Base-by-base conservation (phyloP, 2,113 vertebrate genomes). In the Pelusios castaneus region DNA sequence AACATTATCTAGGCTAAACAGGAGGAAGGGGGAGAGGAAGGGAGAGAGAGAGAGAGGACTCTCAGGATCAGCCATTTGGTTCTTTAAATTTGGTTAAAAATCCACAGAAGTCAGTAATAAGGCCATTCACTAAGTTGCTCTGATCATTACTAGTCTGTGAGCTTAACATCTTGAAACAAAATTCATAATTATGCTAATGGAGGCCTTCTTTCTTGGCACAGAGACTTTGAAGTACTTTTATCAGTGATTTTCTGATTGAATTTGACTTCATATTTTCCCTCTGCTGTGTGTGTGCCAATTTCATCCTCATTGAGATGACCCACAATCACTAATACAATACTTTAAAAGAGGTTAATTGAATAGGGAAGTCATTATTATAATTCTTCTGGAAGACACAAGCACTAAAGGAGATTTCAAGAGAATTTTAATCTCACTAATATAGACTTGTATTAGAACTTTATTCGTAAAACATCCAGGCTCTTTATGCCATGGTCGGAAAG, bases 321-420 rank as follows among this genome's bases (percentile, higher is more conserved):
- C 67, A 90, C 41, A 91, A 77, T 83, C 78, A 89, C 31, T 80
- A 90, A 73, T 63, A 88, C 1, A 82, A 49, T 86, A 87, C 25
- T 96, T 94, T 70, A 93, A 88, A 95, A 93, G 21, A 87, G 76
- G 43, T 95, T 95, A 96, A 96, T 89, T 91, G 85, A 92, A 87
- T 67, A 87, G 2, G 16, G 34, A 95, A 91, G 41, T 63, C 63
- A 84, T 92, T 78, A 89, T 91, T 75, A 58, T 80, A 86, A 92
- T 96, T 94, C 88, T 93, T 96, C 41, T 47, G 87, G 70, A 94
- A 55, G 52, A 89, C 45, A 85, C 16, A 17, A 85, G 8, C 56
- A 76, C 78, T 85, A 55, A 76, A 88, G 21, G 5, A 4, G 63
- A 90, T 93, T 95, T 80, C 22, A 79, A 91, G 6, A 34, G 4